phyloP scores from a whole-genome alignment of 2,113 vertebrate species.

The Merops nubicus region DNA sequence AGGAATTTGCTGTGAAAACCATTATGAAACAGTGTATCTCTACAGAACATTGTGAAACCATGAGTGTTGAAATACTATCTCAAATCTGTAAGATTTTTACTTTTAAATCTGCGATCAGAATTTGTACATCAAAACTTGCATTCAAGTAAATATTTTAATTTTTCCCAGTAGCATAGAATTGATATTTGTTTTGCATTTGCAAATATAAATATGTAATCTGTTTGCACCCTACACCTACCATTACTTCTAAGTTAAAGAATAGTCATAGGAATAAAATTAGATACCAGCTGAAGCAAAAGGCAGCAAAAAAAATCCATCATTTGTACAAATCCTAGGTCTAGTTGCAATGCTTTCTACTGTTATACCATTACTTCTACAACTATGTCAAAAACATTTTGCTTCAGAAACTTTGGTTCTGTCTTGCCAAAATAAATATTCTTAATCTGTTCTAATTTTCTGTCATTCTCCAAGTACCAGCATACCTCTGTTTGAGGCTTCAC shows the following conservation, averaged over 20 bases:
- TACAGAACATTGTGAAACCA: neutral
- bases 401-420: conserved; percentile 6
- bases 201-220: neutral
- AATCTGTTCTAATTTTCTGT: conserved; percentile 19
- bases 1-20: neutral
- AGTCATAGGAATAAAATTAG: neutral
- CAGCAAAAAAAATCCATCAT: neutral
- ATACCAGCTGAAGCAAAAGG: neutral
- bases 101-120: neutral
- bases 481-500: neutral
- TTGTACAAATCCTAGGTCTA: neutral
- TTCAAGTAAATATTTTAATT: neutral
- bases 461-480: neutral
- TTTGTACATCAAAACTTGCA: neutral
- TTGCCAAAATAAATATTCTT: conserved; percentile 17
- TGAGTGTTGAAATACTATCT: neutral
- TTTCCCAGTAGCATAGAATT: neutral
- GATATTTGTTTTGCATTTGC: neutral
- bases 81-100: neutral
- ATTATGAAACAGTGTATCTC: neutral
- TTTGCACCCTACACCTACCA: neutral
- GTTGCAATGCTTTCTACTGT: neutral
- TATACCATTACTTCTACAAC: neutral
- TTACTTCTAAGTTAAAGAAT: neutral
- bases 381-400: neutral